These are phyloP conservation scores for Antheraea yamamai DNA, from an alignment of 2,888 invertebrate genomes.

Conservation along the genomic window DNA sequence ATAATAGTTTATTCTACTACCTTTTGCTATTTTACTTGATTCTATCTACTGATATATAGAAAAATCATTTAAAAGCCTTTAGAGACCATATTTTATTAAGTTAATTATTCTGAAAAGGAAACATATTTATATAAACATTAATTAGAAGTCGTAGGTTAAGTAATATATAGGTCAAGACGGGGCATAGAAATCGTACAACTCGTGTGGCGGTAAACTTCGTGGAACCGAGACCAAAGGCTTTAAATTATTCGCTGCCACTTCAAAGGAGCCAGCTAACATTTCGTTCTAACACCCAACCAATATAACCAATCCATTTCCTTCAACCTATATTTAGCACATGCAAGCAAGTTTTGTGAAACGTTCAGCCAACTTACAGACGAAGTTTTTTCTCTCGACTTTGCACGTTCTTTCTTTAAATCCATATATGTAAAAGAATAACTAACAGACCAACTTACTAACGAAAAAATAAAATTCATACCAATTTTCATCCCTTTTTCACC, in stretches of 20 bases:
- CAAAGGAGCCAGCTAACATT: slow-evolving; percentile 23
- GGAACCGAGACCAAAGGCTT: slow-evolving; percentile 24
- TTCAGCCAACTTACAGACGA: slow-evolving; percentile 12
- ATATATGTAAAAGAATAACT: no score
- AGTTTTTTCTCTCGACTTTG: no score
- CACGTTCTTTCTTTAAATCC: no score
- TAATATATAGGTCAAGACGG: slow-evolving; percentile 24
- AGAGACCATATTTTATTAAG: no score
- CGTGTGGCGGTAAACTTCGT: slow-evolving; percentile 16
- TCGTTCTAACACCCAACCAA: slow-evolving; percentile 20
- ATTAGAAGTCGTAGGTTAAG: not conserved
- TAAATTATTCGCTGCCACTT: slow-evolving; percentile 28
- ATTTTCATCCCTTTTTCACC: no score
- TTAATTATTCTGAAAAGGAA: not conserved
- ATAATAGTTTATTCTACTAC: no score
- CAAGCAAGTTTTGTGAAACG: slow-evolving; percentile 2
- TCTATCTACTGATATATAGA: no score
- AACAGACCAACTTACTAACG: no score
- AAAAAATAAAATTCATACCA: no score
- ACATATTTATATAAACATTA: not conserved
- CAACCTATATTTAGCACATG: not conserved
- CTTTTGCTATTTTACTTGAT: no score
- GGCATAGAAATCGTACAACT: slow-evolving; percentile 20
- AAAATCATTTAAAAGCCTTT: no score
- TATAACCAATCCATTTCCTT: slow-evolving; percentile 26